Percentiles rank a stretch among this genome's conserved stretches.
Conservation (phyloP, 2,113 vertebrate genomes). For the Nesospiza acunhae region DNA sequence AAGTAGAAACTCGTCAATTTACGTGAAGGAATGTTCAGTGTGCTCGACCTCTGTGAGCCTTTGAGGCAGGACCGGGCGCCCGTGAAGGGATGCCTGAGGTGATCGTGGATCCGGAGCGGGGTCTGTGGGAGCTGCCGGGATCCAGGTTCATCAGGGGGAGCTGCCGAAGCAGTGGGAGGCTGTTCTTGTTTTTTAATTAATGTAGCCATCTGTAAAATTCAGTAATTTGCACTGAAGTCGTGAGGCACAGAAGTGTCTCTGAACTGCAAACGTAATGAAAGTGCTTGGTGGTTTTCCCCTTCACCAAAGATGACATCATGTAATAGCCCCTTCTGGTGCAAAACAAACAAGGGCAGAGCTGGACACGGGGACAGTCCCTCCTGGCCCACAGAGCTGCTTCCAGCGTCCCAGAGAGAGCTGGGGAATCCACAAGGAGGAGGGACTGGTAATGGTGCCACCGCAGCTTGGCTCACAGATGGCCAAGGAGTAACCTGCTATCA, state of each 20-base stretch:
- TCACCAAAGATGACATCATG: not conserved
- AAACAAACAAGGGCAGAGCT: not conserved
- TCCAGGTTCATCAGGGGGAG: not conserved
- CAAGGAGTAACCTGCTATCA: not conserved
- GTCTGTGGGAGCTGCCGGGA: not conserved
- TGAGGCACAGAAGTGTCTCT: not conserved
- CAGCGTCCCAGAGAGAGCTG: not conserved
- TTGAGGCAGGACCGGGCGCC: not conserved
- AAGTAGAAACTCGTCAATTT: not conserved
- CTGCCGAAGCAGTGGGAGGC: not conserved
- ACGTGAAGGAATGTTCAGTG: rapidly evolving
- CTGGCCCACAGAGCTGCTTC: not conserved
- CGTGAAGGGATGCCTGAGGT: not conserved
- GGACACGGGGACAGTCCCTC: not conserved
- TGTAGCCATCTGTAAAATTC: not conserved
- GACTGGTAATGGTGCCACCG: not conserved
- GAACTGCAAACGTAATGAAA: not conserved
- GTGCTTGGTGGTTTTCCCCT: not conserved
- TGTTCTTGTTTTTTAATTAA: not conserved
- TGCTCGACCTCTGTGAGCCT: not conserved
- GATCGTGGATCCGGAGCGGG: rapidly evolving
- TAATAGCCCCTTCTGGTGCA: not conserved
- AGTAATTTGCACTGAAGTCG: too few relatives aligned
- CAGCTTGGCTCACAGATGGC: not conserved
- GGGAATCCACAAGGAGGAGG: not conserved